Percentiles rank a stretch among this genome's conserved stretches.
phyloP scores from a whole-genome alignment of 2,113 vertebrate genomes.

The Rafetus swinhoei region DNA sequence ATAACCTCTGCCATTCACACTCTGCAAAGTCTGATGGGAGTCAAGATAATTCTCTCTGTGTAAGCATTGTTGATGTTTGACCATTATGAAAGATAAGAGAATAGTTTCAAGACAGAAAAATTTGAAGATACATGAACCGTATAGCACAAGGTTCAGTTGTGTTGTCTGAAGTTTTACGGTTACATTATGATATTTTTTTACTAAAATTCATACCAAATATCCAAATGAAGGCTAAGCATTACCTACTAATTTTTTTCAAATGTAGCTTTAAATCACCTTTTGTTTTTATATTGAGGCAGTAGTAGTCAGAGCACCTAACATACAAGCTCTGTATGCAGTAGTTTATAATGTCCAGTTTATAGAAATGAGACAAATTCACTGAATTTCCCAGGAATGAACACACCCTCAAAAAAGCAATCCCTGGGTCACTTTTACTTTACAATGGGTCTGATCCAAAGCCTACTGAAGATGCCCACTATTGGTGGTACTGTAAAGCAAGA shows the following conservation, averaged over 20 bases:
- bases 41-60: slow-evolving; percentile 16
- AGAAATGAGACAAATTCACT: neutral
- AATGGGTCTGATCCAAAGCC: neutral
- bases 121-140: neutral
- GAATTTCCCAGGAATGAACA: neutral
- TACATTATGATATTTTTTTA: neutral
- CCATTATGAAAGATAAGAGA: neutral
- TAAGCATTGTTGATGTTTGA: neutral
- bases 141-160: neutral
- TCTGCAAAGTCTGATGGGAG: slow-evolving; percentile 23
- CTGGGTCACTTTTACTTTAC: neutral
- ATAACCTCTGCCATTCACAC: slow-evolving; percentile 61
- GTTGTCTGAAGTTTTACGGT: neutral
- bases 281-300: neutral
- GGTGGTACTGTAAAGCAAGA: neutral
- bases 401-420: neutral
- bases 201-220: neutral
- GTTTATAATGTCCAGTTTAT: neutral
- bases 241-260: neutral
- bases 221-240: neutral
- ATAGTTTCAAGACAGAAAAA: neutral
- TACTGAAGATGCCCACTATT: neutral
- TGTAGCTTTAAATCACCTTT: neutral
- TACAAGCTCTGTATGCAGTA: neutral
- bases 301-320: neutral